phyloP scores from a whole-genome alignment of 2,113 vertebrate genomes.

The Alethe castanea region DNA sequence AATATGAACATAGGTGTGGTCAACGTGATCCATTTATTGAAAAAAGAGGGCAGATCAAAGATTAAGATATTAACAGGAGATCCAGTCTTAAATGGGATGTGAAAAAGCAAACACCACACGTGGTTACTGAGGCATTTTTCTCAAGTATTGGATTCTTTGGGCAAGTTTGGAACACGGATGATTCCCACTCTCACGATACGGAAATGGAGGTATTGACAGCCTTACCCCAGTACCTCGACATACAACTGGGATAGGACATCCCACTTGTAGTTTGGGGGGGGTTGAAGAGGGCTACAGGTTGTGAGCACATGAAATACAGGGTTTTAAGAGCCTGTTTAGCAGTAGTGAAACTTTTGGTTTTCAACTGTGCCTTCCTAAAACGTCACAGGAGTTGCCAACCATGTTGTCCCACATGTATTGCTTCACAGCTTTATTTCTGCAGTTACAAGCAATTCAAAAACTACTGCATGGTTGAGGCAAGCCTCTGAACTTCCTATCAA shows the following conservation, averaged over 20 bases:
- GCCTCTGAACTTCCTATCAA: slow-evolving; percentile 53
- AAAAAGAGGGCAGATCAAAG: slow-evolving; percentile 4
- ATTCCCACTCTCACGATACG: slow-evolving; percentile 2
- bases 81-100: slow-evolving; percentile 12
- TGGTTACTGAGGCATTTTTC: slow-evolving; percentile 14
- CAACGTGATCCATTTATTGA: slow-evolving; percentile 8
- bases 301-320: slow-evolving; percentile 14
- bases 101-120: slow-evolving; percentile 15
- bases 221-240: neutral
- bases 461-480: slow-evolving; percentile 21
- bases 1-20: neutral
- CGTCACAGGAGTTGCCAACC: slow-evolving; percentile 27
- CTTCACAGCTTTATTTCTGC: slow-evolving; percentile 72
- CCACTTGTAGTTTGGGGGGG: neutral
- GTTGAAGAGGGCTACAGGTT: neutral
- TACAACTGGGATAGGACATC: neutral
- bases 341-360: slow-evolving; percentile 54
- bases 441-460: slow-evolving; percentile 72
- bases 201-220: slow-evolving; percentile 36
- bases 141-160: slow-evolving; percentile 49
- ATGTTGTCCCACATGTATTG: slow-evolving; percentile 24
- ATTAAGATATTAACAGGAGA: neutral
- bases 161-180: neutral
- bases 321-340: neutral
- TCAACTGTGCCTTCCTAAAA: slow-evolving; percentile 27